Evolutionary conservation across 2,113 vertebrate species (phyloP).

Genomic region (Erythrolamprus reginae): DNA sequence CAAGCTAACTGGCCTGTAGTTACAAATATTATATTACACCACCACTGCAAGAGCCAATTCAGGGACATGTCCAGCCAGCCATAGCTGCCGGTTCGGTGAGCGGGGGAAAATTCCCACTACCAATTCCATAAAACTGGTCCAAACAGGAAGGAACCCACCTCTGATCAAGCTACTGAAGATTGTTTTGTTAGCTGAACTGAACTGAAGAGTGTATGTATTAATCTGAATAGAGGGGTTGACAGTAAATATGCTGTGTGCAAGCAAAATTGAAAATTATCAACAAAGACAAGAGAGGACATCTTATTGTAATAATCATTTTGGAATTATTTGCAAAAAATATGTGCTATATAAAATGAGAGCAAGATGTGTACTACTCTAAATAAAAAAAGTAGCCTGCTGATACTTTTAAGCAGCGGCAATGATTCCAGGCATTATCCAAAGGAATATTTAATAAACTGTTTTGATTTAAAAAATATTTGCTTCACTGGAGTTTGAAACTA

Average conservation of each 20-base stretch:
- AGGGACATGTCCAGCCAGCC: no score
- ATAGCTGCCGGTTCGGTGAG: no score
- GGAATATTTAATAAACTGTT: constrained; percentile 26
- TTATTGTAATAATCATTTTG: background rate
- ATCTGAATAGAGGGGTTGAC: background rate
- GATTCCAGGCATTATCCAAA: constrained; percentile 16
- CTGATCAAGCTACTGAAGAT: background rate
- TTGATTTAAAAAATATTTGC: constrained; percentile 38
- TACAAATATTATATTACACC: no score
- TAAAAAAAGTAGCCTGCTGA: background rate
- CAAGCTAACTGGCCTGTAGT: no score
- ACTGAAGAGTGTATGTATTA: background rate
- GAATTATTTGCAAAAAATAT: background rate
- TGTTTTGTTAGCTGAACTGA: background rate
- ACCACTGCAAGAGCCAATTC: no score
- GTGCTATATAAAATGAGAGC: background rate
- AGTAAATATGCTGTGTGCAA: background rate
- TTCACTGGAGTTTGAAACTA: constrained; percentile 23
- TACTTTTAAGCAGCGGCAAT: background rate
- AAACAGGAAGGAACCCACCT: no score
- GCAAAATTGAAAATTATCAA: background rate
- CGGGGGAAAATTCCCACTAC: no score
- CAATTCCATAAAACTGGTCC: no score
- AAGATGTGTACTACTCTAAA: constrained; percentile 9
- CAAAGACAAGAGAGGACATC: background rate